These are phyloP conservation scores for Eumaeus atala DNA, from an alignment of 1,140 invertebrate genomes.

Conservation along the genomic window DNA sequence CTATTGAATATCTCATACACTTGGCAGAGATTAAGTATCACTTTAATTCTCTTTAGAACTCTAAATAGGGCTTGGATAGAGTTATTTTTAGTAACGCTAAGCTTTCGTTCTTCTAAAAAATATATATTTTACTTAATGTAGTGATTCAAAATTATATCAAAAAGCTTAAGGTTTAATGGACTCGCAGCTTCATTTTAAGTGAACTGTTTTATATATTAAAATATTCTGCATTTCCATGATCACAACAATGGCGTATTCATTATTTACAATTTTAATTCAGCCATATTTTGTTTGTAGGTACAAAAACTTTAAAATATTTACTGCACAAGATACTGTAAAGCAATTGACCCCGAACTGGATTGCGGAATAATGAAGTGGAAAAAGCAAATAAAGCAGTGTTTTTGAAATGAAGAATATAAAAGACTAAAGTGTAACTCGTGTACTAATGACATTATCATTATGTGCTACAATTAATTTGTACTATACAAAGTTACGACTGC, in stretches of 20 bases:
- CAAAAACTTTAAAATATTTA: not conserved
- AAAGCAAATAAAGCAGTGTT: not conserved
- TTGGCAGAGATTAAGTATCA: too few species aligned
- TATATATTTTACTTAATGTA: too few species aligned
- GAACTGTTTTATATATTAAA: not conserved
- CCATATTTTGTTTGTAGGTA: not conserved
- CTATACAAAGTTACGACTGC: not conserved
- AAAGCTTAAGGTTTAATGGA: too few species aligned
- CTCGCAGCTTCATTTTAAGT: too few species aligned
- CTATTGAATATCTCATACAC: too few species aligned
- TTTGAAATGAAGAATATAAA: not conserved
- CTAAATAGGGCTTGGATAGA: too few species aligned
- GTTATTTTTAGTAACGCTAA: too few species aligned
- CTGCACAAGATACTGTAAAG: slow-evolving; percentile 3
- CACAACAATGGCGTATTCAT: not conserved
- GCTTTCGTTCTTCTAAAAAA: too few species aligned
- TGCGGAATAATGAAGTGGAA: slow-evolving; percentile 3
- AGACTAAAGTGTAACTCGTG: slow-evolving; percentile 3
- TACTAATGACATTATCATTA: not conserved
- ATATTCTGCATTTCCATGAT: not conserved
- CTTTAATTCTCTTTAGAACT: too few species aligned
- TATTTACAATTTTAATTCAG: not conserved
- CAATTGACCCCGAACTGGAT: slow-evolving; percentile 2
- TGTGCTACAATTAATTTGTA: too few species aligned
- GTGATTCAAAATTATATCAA: too few species aligned